Percentiles rank a stretch among this genome's conserved stretches.
phyloP scores from a whole-genome alignment of 1,140 invertebrate genomes.

The Drosophila saltans region DNA sequence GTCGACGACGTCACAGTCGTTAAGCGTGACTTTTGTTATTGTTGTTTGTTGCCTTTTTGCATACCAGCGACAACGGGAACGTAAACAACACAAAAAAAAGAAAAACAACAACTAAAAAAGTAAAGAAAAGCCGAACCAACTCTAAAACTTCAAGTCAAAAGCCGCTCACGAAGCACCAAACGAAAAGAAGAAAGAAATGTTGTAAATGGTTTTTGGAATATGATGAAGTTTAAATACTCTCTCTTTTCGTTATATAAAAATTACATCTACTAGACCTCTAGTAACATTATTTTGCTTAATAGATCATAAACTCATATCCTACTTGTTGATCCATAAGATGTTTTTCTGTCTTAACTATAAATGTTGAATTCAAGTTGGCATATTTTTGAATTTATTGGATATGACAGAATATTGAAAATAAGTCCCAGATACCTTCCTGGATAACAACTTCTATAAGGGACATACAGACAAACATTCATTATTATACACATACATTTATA shows the following conservation, averaged over 20 bases:
- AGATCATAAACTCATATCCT: too few species aligned
- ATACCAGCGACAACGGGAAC: conserved; percentile 56
- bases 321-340: too few species aligned
- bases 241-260: not conserved
- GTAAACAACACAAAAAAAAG: conserved; percentile 50
- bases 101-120: not conserved
- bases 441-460: too few species aligned
- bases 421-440: too few species aligned
- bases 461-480: too few species aligned
- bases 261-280: not conserved
- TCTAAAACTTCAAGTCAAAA: conserved; percentile 50
- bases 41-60: conserved; percentile 78
- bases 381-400: too few species aligned
- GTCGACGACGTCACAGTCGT: conserved; percentile 69
- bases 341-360: too few species aligned
- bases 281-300: too few species aligned
- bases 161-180: conserved; percentile 46
- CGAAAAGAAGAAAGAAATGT: conserved; percentile 33
- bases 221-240: not conserved
- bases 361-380: too few species aligned
- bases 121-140: conserved; percentile 51
- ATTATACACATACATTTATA: too few species aligned
- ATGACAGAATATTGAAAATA: too few species aligned
- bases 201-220: not conserved
- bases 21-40: conserved; percentile 81